These are phyloP conservation scores for Zaprionus kolodkinae DNA, from an alignment of 1,140 invertebrate genomes.

Conservation along the genomic window DNA sequence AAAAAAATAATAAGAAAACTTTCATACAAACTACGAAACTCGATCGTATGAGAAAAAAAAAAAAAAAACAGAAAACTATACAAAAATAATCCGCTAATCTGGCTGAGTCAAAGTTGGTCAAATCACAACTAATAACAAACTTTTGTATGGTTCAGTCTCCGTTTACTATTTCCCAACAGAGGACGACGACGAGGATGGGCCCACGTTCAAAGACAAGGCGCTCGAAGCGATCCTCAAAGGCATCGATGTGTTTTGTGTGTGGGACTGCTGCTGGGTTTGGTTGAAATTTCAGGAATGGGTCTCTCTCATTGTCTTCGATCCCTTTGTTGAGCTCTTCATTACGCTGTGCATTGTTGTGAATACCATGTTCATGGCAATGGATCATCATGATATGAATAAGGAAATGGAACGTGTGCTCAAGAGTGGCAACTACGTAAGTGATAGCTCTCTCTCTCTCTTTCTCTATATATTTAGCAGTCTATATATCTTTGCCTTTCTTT, in stretches of 20 bases:
- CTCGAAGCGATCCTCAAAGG: conserved; percentile 90
- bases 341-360: conserved; percentile 99
- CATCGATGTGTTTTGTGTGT: conserved; percentile 97
- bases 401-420: conserved; percentile 93
- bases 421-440: conserved; percentile 97
- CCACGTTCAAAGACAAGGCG: conserved; percentile 93
- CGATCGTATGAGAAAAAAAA: conserved; percentile 41
- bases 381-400: conserved; percentile 97
- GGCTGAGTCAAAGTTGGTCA: conserved; percentile 87
- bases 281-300: conserved; percentile 95
- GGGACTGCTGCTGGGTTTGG: conserved; percentile 98
- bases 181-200: conserved; percentile 94
- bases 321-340: conserved; percentile 99
- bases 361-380: conserved; percentile 98
- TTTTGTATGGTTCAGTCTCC: conserved; percentile 90
- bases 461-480: too few species aligned
- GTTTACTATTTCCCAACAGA: conserved; percentile 96
- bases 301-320: conserved; percentile 97
- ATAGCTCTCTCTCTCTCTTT: too few species aligned
- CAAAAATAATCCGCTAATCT: conserved; percentile 84
- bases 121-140: conserved; percentile 87
- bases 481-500: conserved; percentile 29
- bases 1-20: conserved; percentile 28
- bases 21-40: conserved; percentile 35
- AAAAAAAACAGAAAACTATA: conserved; percentile 32